Evolutionary conservation across 2,113 vertebrate species (phyloP).

Genomic region (Balaenoptera acutorostrata): DNA sequence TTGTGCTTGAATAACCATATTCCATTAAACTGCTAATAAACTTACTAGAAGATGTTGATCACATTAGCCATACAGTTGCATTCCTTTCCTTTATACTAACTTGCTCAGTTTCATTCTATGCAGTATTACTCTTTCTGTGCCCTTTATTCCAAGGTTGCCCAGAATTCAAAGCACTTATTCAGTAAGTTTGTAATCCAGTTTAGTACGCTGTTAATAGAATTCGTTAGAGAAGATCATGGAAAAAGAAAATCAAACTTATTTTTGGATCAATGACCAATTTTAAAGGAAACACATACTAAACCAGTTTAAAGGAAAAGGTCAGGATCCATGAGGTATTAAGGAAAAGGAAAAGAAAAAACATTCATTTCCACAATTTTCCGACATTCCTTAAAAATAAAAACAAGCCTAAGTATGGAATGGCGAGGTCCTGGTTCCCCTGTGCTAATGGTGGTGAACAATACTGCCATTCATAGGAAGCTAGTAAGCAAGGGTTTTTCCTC

Average conservation of each 20-base stretch:
- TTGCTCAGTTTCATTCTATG: slow-evolving; percentile 79
- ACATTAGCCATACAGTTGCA: slow-evolving; percentile 84
- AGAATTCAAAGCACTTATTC: slow-evolving; percentile 80
- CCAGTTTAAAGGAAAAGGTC: slow-evolving; percentile 69
- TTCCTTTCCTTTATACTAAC: slow-evolving; percentile 82
- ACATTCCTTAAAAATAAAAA: slow-evolving; percentile 72
- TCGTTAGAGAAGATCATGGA: slow-evolving; percentile 77
- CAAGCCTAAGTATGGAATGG: slow-evolving; percentile 43
- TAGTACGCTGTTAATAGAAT: slow-evolving; percentile 77
- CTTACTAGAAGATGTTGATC: slow-evolving; percentile 86
- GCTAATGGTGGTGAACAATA: slow-evolving; percentile 6
- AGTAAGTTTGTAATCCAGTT: slow-evolving; percentile 78
- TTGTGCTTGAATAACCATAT: slow-evolving; percentile 87
- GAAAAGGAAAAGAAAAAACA: slow-evolving; percentile 51
- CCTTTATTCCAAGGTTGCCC: slow-evolving; percentile 78
- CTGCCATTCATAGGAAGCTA: slow-evolving; percentile 28
- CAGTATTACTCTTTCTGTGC: slow-evolving; percentile 78
- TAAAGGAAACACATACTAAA: slow-evolving; percentile 69
- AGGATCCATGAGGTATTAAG: slow-evolving; percentile 67
- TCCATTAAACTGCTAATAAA: slow-evolving; percentile 93
- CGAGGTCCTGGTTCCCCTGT: neutral
- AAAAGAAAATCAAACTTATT: slow-evolving; percentile 75
- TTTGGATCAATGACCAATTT: slow-evolving; percentile 75
- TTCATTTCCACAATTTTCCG: slow-evolving; percentile 66
- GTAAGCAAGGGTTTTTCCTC: neutral